phyloP scores from a whole-genome alignment of 2,797 vertebrate species.

The Sphenopsis melanotis region DNA sequence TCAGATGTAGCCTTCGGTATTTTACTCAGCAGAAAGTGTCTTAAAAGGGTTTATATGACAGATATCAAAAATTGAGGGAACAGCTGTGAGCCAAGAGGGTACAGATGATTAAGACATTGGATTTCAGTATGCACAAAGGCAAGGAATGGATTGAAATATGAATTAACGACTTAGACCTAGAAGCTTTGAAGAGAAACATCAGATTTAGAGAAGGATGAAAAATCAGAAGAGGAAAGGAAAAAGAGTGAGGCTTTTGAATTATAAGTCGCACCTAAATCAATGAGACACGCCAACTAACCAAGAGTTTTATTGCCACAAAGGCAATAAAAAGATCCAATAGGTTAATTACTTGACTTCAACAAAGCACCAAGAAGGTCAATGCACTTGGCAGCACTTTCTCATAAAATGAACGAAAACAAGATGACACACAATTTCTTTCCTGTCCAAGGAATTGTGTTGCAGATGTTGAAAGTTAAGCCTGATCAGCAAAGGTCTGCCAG shows the following conservation, averaged over 20 bases:
- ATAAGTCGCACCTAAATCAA: not conserved
- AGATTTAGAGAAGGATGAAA: not conserved
- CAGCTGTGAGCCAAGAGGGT: not conserved
- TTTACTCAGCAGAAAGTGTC: slow-evolving; percentile 13
- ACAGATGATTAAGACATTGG: not conserved
- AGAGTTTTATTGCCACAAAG: not conserved
- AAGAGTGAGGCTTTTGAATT: not conserved
- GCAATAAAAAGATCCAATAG: not conserved
- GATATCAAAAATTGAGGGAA: slow-evolving; percentile 15
- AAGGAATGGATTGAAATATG: slow-evolving; percentile 42
- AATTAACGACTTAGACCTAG: not conserved
- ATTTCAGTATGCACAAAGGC: slow-evolving; percentile 27
- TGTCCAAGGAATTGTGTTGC: not conserved
- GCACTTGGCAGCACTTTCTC: not conserved
- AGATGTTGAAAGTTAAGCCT: not conserved
- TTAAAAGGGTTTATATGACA: not conserved
- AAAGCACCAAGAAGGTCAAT: not conserved
- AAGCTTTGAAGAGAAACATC: slow-evolving; percentile 25
- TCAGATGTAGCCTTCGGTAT: slow-evolving; percentile 20
- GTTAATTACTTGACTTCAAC: slow-evolving; percentile 16
- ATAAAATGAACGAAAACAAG: slow-evolving; percentile 27
- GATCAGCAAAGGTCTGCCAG: not conserved
- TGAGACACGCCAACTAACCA: not conserved
- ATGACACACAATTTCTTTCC: not conserved
- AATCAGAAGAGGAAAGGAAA: not conserved